Base-by-base conservation (phyloP, 2,113 vertebrate species). In the Rynchops niger region DNA sequence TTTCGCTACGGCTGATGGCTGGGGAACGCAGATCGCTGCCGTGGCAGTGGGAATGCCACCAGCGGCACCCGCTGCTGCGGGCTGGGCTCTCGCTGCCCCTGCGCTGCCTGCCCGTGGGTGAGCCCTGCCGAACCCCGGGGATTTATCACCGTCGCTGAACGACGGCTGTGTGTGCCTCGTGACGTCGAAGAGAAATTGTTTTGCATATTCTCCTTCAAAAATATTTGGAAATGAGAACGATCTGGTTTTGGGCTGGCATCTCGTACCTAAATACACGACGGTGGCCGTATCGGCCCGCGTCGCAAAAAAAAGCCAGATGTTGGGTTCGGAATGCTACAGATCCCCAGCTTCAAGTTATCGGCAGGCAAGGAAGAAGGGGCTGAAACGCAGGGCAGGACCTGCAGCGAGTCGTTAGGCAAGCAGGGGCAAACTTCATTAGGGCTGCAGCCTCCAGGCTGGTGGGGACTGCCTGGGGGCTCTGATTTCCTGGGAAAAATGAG, bases 81-180 rank as follows among this genome's bases (percentile, higher is more conserved):
- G 52, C 29, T 7, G 30, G 26, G 42, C 20, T 34, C 29, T 38
- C 7, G 23, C 27, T n/a, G 52, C n/a, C 69, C 23, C 26, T 8
- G 5, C 9, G 0, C 20, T 11, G 25, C n/a, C 21, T 16, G 29
- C 38, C 38, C 25, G 4, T 10, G 50, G 70, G 12, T n/a, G 23
- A 18, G 2, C 53, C 32, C 25, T 5, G 26, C 58, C 58, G 7
- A 14, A 23, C 42, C 26, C 22, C 11, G 26, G 25, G 38, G 9
- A 21, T 17, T 36, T 15, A 11, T 34, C 32, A 3, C 36, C 0
- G 3, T 40, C 2, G 1, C 25, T 26, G 10, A 50, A 42, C 0
- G 26, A 9, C 1, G 9, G 49, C 58, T 72, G 40, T 4, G 12
- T 42, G 19, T 47, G 2, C 86, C 40, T 25, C 21, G 2, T 14